Evolutionary conservation across 2,888 invertebrate genomes (phyloP).

Genomic region (Athetis lepigone): DNA sequence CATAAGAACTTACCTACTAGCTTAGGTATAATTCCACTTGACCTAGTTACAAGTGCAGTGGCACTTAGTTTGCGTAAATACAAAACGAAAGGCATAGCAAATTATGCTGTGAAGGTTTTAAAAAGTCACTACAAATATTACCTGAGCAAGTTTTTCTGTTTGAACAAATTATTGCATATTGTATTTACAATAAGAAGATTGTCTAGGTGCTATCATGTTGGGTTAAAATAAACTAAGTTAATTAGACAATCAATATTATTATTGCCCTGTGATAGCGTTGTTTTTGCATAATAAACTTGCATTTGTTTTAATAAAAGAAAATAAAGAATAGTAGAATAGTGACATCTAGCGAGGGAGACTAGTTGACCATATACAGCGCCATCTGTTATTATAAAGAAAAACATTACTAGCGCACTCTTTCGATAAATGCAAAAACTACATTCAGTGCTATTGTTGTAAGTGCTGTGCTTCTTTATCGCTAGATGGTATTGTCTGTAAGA

Average conservation of each 20-base stretch:
- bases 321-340: neutral
- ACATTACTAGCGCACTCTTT: constrained; percentile 15
- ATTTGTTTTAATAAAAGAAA: too few species aligned
- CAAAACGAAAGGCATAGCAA: constrained; percentile 75
- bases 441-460: neutral
- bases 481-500: constrained; percentile 23
- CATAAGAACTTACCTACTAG: constrained; percentile 47
- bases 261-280: neutral
- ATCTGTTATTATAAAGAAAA: neutral
- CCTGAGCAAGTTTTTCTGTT: constrained; percentile 24
- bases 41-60: constrained; percentile 69
- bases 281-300: too few species aligned
- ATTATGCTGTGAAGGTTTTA: constrained; percentile 66
- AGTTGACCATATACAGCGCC: neutral
- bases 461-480: neutral
- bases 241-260: neutral
- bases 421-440: neutral
- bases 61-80: constrained; percentile 71
- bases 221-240: neutral
- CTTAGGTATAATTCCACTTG: constrained; percentile 61
- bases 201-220: too few species aligned
- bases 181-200: neutral
- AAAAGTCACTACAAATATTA: constrained; percentile 34
- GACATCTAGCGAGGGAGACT: neutral
- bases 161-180: constrained; percentile 8